These are phyloP conservation scores for Pomatorhinus ruficollis DNA, from an alignment of 2,113 vertebrate genomes.

Conservation along the genomic window DNA sequence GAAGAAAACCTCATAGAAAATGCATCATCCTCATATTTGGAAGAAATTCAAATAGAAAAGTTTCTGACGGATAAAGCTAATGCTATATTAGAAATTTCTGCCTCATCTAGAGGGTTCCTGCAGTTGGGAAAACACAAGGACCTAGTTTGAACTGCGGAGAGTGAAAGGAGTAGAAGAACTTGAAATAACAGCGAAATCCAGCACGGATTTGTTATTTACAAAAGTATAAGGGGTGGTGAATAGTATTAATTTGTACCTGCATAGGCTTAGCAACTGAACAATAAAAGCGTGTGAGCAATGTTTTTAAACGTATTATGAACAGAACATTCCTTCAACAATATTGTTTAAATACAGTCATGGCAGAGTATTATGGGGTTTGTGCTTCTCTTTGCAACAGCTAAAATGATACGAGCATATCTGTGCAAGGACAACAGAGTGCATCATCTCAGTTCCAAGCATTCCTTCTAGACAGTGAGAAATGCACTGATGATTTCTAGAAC, in stretches of 20 bases:
- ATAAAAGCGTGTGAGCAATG: accelerated
- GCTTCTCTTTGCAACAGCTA: neutral
- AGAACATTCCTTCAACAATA: neutral
- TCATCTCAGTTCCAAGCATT: neutral
- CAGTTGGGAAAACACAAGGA: neutral
- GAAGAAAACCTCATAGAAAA: neutral
- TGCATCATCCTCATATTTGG: neutral
- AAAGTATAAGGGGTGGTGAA: neutral
- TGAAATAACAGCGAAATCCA: neutral
- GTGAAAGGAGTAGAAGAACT: neutral
- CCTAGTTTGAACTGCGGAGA: neutral
- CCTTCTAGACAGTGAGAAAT: neutral
- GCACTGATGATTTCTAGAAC: neutral
- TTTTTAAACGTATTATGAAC: neutral
- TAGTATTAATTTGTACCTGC: neutral
- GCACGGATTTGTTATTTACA: neutral
- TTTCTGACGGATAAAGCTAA: neutral
- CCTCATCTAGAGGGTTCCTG: neutral
- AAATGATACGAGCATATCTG: neutral
- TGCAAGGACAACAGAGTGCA: neutral
- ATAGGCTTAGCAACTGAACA: neutral
- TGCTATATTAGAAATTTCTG: neutral
- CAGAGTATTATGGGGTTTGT: neutral
- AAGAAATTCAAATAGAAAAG: neutral
- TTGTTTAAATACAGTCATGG: neutral